A percentile compares a stretch with the other conserved stretches of the same genome.
phyloP scores from a whole-genome alignment of 1,140 invertebrate genomes.

The Drosophila quadrilineata region DNA sequence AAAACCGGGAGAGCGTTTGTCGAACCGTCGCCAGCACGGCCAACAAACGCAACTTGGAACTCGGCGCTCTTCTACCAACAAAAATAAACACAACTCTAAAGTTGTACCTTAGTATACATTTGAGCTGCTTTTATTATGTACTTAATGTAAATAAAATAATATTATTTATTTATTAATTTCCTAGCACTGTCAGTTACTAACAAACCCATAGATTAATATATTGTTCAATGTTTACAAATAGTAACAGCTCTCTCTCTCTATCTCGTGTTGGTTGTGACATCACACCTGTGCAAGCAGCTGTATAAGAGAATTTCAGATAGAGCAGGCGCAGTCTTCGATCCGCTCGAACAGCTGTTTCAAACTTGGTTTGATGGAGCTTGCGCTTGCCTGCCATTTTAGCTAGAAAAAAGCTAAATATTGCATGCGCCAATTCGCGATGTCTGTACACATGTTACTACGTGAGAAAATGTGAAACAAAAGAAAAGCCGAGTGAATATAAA shows the following conservation, averaged over 20 bases:
- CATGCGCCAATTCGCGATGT: not conserved
- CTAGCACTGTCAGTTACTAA: too few species aligned
- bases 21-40: too few species aligned
- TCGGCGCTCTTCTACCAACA: slow-evolving; percentile 2
- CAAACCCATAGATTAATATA: not conserved
- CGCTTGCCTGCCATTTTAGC: not conserved
- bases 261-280: slow-evolving; percentile 9
- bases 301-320: slow-evolving; percentile 19
- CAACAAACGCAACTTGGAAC: slow-evolving; percentile 3
- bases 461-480: not conserved
- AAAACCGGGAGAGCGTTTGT: slow-evolving; percentile 15
- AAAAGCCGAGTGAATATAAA: not conserved
- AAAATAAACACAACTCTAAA: too few species aligned
- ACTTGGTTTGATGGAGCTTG: slow-evolving; percentile 27
- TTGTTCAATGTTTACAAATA: not conserved
- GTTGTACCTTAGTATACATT: too few species aligned
- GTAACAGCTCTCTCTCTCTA: not conserved
- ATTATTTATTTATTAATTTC: slow-evolving; percentile 14
- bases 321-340: not conserved
- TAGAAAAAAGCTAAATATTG: slow-evolving; percentile 2
- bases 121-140: not conserved
- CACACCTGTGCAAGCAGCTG: not conserved
- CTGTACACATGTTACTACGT: not conserved
- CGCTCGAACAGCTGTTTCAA: slow-evolving; percentile 23
- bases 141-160: slow-evolving; percentile 5